A percentile compares a stretch with the other conserved stretches of the same genome.
These are phyloP conservation scores for Noctua janthe DNA, from an alignment of 2,888 invertebrate genomes.

Conservation along the genomic window DNA sequence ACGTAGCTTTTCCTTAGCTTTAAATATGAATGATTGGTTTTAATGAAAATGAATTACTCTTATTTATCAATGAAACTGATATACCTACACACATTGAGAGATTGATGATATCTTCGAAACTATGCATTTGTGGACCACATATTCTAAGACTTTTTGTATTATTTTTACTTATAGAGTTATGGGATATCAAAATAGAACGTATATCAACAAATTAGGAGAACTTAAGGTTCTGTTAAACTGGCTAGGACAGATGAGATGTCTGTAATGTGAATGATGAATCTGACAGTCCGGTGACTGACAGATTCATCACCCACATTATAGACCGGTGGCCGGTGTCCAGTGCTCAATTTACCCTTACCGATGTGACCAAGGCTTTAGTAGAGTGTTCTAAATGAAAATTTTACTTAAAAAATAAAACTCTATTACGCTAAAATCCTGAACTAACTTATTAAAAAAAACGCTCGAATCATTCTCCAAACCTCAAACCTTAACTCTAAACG, in stretches of 20 bases:
- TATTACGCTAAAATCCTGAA: neutral
- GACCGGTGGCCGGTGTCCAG: neutral
- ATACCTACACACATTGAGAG: too few relatives aligned
- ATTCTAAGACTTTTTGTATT: too few relatives aligned
- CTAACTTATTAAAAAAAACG: neutral
- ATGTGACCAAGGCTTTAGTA: neutral
- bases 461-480: conserved; percentile 1
- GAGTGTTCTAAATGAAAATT: neutral
- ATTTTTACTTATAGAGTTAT: too few relatives aligned
- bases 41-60: too few relatives aligned
- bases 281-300: neutral
- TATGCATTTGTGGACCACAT: too few relatives aligned
- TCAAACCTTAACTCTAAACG: conserved; percentile 13
- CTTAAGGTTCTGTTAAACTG: neutral
- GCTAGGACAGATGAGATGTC: neutral
- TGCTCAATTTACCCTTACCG: neutral
- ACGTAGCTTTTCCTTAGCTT: too few relatives aligned
- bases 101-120: too few relatives aligned
- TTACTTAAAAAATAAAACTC: neutral
- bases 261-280: neutral
- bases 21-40: too few relatives aligned
- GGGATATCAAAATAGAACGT: too few relatives aligned
- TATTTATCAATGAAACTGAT: too few relatives aligned
- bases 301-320: neutral
- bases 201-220: neutral